Evolutionary conservation across 1,140 invertebrate species (phyloP).

Genomic region (Drosophila parabipectinata): DNA sequence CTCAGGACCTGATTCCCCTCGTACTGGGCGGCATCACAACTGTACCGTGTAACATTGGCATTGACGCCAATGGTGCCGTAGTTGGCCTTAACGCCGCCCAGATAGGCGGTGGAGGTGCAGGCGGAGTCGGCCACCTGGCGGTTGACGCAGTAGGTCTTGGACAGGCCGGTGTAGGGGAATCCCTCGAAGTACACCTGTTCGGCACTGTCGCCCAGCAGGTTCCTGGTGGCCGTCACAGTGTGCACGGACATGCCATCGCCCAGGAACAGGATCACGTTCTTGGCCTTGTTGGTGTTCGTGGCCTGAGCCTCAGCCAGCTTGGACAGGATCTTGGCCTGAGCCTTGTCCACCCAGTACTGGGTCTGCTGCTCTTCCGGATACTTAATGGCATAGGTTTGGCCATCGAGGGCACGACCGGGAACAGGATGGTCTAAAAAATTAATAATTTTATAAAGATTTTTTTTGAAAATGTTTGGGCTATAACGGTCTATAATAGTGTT

Average conservation of each 20-base stretch:
- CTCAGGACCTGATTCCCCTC: conserved; percentile 85
- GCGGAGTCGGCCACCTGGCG: conserved; percentile 91
- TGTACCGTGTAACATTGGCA: conserved; percentile 85
- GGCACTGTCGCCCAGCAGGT: conserved; percentile 89
- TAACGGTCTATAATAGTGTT: too few species aligned
- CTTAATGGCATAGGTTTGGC: conserved; percentile 32
- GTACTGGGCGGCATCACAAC: conserved; percentile 83
- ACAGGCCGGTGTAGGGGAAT: conserved; percentile 89
- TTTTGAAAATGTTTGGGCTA: not conserved
- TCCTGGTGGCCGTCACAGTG: conserved; percentile 89
- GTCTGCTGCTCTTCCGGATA: conserved; percentile 56
- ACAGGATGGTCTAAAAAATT: conserved; percentile 49
- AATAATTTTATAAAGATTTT: too few species aligned
- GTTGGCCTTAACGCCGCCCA: conserved; percentile 93
- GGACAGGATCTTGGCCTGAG: conserved; percentile 58
- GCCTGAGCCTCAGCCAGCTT: conserved; percentile 75
- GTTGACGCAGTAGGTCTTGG: conserved; percentile 93
- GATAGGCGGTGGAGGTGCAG: conserved; percentile 91
- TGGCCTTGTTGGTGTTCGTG: conserved; percentile 84
- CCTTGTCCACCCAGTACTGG: conserved; percentile 72
- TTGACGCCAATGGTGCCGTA: conserved; percentile 90
- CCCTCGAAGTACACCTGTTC: conserved; percentile 88
- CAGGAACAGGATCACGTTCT: conserved; percentile 91
- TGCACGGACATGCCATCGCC: conserved; percentile 93
- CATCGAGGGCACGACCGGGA: conserved; percentile 27